Evolutionary conservation across 2,888 invertebrate genomes (phyloP).

Genomic region (Leucoptera coffeella): DNA sequence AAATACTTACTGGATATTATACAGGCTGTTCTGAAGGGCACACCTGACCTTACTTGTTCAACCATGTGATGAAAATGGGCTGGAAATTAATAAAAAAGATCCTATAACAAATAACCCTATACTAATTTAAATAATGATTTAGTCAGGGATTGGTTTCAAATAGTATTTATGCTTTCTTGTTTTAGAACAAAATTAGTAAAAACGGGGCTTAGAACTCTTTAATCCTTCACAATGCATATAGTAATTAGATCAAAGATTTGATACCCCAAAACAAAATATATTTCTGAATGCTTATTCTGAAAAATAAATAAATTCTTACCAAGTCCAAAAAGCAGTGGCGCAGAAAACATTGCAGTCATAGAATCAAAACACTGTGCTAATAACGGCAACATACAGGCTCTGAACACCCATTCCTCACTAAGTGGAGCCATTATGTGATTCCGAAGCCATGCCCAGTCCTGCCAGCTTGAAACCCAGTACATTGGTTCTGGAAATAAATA

Average conservation of each 20-base stretch:
- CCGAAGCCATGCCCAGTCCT: conserved; percentile 77
- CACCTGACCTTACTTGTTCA: conserved; percentile 69
- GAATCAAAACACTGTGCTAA: conserved; percentile 77
- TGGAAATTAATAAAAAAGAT: no score
- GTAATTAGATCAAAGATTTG: no score
- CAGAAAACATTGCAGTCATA: conserved; percentile 69
- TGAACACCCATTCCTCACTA: conserved; percentile 92
- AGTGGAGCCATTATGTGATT: conserved; percentile 88
- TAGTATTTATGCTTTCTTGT: not conserved
- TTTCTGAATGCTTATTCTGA: no score
- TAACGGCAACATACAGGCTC: conserved; percentile 92
- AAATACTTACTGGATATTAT: conserved; percentile 63
- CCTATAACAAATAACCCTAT: no score
- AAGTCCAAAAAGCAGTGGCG: conserved; percentile 88
- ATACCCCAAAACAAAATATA: no score
- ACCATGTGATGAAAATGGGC: conserved; percentile 91
- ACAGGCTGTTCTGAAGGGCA: conserved; percentile 62
- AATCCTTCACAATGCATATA: no score
- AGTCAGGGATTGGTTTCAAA: no score
- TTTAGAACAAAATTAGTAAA: conserved; percentile 1
- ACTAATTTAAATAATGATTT: no score
- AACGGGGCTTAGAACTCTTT: not conserved
- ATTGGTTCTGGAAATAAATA: conserved; percentile 59
- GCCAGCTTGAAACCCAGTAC: conserved; percentile 66
- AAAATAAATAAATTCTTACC: conserved; percentile 52